Percentiles rank a stretch among this genome's conserved stretches.
These are phyloP conservation scores for Solenodon paradoxus DNA, from an alignment of 2,113 vertebrate genomes.

Conservation along the genomic window DNA sequence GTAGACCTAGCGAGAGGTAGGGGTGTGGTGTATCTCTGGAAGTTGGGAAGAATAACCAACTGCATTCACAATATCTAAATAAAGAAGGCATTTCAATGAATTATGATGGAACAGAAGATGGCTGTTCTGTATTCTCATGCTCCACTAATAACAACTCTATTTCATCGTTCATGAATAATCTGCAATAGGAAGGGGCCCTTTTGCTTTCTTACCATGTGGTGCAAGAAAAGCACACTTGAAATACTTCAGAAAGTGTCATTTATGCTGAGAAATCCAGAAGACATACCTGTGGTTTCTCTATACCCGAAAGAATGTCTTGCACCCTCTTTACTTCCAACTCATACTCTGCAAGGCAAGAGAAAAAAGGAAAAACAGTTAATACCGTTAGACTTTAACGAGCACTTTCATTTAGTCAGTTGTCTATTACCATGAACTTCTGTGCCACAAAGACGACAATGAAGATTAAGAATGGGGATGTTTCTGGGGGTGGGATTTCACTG, in stretches of 20 bases:
- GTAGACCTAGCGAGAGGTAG: not conserved
- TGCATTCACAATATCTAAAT: conserved; percentile 15
- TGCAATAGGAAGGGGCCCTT: not conserved
- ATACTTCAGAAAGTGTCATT: conserved; percentile 7
- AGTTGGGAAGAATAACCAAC: not conserved
- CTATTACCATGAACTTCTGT: not conserved
- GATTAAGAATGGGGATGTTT: not conserved
- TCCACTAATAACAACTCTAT: conserved; percentile 17
- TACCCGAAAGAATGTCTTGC: conserved; percentile 95
- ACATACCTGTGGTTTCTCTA: conserved; percentile 98
- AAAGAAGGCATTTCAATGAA: conserved; percentile 1
- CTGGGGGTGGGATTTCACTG: not conserved
- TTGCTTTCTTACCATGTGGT: conserved; percentile 10
- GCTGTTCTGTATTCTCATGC: conserved; percentile 15
- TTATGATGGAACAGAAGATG: not conserved
- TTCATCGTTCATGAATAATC: conserved; percentile 55
- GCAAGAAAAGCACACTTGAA: conserved; percentile 42
- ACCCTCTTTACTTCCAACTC: conserved; percentile 95
- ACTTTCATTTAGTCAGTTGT: not conserved
- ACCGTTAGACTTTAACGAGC: not conserved
- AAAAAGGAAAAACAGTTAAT: conserved; percentile 61
- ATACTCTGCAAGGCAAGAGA: conserved; percentile 87
- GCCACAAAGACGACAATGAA: not conserved
- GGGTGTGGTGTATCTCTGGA: not conserved
- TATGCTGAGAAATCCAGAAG: conserved; percentile 52